These are phyloP conservation scores for Anguilla pacifica DNA, from an alignment of 2,797 vertebrate genomes.

Conservation along the genomic window DNA sequence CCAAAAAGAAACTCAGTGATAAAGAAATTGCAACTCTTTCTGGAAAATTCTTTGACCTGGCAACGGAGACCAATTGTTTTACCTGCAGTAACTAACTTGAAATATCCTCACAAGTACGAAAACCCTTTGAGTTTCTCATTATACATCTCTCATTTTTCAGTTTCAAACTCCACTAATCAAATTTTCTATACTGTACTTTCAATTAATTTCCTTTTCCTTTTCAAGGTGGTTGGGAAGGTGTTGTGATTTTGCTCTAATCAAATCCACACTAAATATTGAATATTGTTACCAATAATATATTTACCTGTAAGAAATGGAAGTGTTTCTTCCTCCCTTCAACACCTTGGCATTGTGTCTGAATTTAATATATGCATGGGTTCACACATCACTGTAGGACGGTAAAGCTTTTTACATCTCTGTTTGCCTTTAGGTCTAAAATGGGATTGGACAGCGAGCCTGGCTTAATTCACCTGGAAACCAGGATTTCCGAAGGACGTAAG, in stretches of 20 bases:
- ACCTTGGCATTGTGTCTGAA: background rate
- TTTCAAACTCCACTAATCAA: conserved; percentile 17
- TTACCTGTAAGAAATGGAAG: background rate
- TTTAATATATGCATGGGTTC: background rate
- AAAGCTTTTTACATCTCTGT: conserved; percentile 4
- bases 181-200: conserved; percentile 16
- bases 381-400: background rate
- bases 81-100: conserved; percentile 22
- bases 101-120: conserved; percentile 18
- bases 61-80: conserved; percentile 14
- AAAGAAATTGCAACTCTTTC: conserved; percentile 3
- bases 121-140: conserved; percentile 28
- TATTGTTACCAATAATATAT: background rate
- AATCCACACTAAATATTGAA: background rate
- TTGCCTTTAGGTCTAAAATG: conserved; percentile 85
- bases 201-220: conserved; percentile 7
- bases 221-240: background rate
- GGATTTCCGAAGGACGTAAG: conserved; percentile 91
- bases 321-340: background rate
- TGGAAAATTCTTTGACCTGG: conserved; percentile 31
- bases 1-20: background rate
- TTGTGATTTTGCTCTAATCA: background rate
- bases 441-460: conserved; percentile 91
- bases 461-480: conserved; percentile 92
- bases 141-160: conserved; percentile 26